Base-by-base conservation (phyloP, 2,888 invertebrate genomes). In the Caenorhabditis sp. region DNA sequence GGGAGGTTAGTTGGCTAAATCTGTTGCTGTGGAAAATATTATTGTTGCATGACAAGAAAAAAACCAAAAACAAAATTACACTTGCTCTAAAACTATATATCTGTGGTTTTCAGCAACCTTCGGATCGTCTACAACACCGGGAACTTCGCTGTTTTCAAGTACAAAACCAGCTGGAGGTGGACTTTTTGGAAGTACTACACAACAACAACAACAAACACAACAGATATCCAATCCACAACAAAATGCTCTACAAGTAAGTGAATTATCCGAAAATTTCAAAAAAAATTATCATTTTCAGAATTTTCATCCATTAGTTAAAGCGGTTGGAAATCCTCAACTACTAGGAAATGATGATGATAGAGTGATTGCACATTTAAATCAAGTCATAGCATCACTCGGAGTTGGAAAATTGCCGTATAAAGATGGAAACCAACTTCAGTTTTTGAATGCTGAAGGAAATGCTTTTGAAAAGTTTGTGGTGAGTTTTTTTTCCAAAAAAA, bases 391-490 rank as follows among this genome's bases (percentile, higher is more conserved):
- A 8, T 68, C 69, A 17, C 26, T 95, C 61, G 76, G 83, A 12
- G 74, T 79, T 49, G 84, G 85, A 51, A 81, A 76, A 55, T 84
- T 82, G 12, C 79, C 78, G 49, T 86, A 82, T 64, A 79, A 76
- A 24, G 73, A 77, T 19, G 78, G 69, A 17, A 69, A 76, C 27
- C 67, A 73, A 43, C 66, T 84, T 49, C 66, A 77, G 37, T 62
- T 69, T 24, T 84, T 77, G 65, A 66, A 66, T 17, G 58, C 61
- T 53, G 77, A 81, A 43, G 97, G 97, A 88, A 74, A 69, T 37
- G 23, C 61, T 5, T 69, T 68, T 12, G 59, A 62, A 49, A 58
- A 66, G 23, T 71, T 69, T 62, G 62, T 68, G 24, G 66, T 70
- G 36, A 63, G 58, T 68, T 61, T 54, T 51, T 37, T 23, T 26